Base-by-base conservation (phyloP, 2,113 vertebrate species). In the Pseudolaguvia tuberculata region DNA sequence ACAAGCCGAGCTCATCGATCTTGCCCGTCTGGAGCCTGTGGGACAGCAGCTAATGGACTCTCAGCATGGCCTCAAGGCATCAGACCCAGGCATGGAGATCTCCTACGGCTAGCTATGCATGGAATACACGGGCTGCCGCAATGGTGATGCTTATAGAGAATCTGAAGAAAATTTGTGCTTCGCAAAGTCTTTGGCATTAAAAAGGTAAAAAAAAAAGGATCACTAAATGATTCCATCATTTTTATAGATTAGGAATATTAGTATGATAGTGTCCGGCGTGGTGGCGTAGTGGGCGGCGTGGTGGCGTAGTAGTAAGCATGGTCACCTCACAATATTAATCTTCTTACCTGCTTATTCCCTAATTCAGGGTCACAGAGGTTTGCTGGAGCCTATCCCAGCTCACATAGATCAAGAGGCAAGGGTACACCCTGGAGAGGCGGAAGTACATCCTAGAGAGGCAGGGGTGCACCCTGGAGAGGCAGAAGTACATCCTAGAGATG, bases 11-110 rank as follows among this genome's bases (percentile, higher is more conserved):
- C 48, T 21, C 65, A 83, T 85, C 69, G 80, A 83, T 79, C 73
- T 29, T 59, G 58, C 27, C 52, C 20, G 72, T 62, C 53, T 52
- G 25, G 42, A 68, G 70, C 78, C 65, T 79, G 31, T 48, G 66
- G 75, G 82, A 67, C 67, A 52, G 47, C 52, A 53, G 71, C 76
- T 82, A 82, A 83, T 82, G 62, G 74, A 78, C 77, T 77, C 75
- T 76, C 47, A 79, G 76, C 61, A 21, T 62, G 53, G 27, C 62
- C 73, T 29, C 47, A 56, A 27, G 75, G 57, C 75, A 27, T 53
- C 29, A 51, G 31, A 29, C 65, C 29, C 35, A 58, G 47, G 20
- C 66, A 20, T 23, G 15, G 51, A 63, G 23, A 68, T 20, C 68
- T 71, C 73, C 74, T 50, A 57, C 12, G 25, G 62, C 29, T 61